Conservation (phyloP, 2,113 vertebrate genomes). For the Cranoglanis bouderius region DNA sequence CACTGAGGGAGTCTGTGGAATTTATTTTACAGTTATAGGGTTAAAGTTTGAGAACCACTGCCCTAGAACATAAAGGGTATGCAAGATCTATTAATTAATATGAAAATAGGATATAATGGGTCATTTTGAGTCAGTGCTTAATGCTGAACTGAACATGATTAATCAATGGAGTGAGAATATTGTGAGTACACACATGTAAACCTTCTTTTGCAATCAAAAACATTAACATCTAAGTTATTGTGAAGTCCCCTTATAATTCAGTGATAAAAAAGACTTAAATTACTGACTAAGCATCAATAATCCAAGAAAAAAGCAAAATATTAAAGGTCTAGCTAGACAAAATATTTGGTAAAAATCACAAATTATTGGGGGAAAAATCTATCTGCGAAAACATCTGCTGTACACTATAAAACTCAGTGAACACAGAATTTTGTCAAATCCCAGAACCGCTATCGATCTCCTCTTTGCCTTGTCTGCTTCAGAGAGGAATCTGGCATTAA, state of each 20-base stretch:
- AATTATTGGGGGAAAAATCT: background rate
- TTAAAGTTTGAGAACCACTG: background rate
- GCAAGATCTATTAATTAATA: background rate
- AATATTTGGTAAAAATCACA: background rate
- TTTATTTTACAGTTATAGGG: background rate
- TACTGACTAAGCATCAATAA: background rate
- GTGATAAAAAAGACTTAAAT: background rate
- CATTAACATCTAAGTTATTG: background rate
- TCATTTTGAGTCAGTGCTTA: background rate
- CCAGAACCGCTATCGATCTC: conserved; percentile 28
- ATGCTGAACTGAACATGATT: background rate
- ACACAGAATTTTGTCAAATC: conserved; percentile 21
- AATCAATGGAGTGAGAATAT: background rate
- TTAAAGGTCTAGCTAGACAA: background rate
- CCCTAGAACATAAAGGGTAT: background rate
- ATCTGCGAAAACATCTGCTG: conserved; percentile 4
- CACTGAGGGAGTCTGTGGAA: background rate
- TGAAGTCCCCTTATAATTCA: background rate
- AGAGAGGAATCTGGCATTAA: conserved; percentile 39
- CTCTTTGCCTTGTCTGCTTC: conserved; percentile 17
- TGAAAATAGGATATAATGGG: background rate
- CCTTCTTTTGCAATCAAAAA: background rate
- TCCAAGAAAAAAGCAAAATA: background rate
- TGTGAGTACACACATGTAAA: background rate
- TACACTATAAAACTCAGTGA: conserved; percentile 27